Evolutionary conservation across 2,888 invertebrate genomes (phyloP), one percentile per base, ranked within the genome.

Genomic region (Parelbella ahira): DNA sequence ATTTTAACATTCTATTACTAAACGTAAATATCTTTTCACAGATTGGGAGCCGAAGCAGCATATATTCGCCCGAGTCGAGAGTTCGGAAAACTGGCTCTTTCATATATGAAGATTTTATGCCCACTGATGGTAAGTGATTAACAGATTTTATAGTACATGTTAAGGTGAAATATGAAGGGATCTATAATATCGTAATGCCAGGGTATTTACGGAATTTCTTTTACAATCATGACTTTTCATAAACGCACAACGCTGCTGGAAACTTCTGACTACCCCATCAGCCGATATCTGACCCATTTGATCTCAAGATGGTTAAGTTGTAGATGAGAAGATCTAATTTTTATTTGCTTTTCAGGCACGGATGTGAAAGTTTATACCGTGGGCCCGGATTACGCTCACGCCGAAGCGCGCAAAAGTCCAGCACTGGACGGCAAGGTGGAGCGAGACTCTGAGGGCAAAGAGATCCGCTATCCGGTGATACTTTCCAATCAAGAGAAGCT

Each of bases 91-190:
- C 96, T 32, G 99, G 99, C 27, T 98, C 98, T 5, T 99, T 96
- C 81, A 98, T 99, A 70, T 99, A 99, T 77, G 99, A 99, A 90
- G 99, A 99, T 82, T 99, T 99, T 81, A 99, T 99, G 98, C 99
- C 99, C 3, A 99, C 99, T 20, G 99, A 99, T 90, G 99, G 99
- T 86, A 89, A 89, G 89, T n/a, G n/a, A n/a, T n/a, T n/a, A n/a
- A n/a, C n/a, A n/a, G n/a, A n/a, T n/a, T n/a, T n/a, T n/a, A n/a
- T n/a, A n/a, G n/a, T n/a, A n/a, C n/a, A n/a, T n/a, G n/a, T n/a
- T n/a, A n/a, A n/a, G n/a, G n/a, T n/a, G n/a, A n/a, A n/a, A n/a
- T n/a, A n/a, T n/a, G n/a, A n/a, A n/a, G n/a, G n/a, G n/a, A n/a
- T n/a, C n/a, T n/a, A n/a, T n/a, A n/a, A n/a, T n/a, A n/a, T n/a